Conservation (phyloP, 2,797 vertebrate genomes). For the Cyclopterus lumpus region DNA sequence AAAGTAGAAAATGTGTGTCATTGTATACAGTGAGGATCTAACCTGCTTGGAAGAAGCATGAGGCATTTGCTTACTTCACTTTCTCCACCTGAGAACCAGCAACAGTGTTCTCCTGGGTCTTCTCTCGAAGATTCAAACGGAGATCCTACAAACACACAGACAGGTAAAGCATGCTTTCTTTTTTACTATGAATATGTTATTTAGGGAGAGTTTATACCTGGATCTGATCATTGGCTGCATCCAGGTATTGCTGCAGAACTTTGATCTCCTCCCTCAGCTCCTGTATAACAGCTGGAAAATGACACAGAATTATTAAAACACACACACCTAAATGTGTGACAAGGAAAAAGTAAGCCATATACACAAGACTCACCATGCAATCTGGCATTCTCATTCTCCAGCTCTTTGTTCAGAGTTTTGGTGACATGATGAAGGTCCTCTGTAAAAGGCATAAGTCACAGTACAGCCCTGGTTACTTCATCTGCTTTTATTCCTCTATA, state of each 20-base stretch:
- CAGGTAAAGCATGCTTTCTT: background rate
- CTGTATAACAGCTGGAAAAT: slow-evolving; percentile 76
- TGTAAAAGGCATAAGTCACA: slow-evolving; percentile 43
- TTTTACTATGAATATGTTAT: background rate
- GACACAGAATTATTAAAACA: background rate
- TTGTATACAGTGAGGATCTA: background rate
- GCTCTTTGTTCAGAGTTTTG: slow-evolving; percentile 76
- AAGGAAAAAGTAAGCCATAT: background rate
- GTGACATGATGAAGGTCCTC: slow-evolving; percentile 81
- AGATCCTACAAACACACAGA: slow-evolving; percentile 75
- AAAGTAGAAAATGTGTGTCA: slow-evolving; percentile 26
- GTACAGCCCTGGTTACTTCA: background rate
- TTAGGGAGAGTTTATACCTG: slow-evolving; percentile 74
- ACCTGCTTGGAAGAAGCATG: background rate
- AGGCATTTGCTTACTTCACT: slow-evolving; percentile 65
- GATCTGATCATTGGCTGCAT: slow-evolving; percentile 84
- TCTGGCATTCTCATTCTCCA: slow-evolving; percentile 78
- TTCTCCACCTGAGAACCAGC: slow-evolving; percentile 64
- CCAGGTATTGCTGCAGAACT: slow-evolving; percentile 82
- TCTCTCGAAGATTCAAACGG: slow-evolving; percentile 70
- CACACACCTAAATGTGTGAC: background rate
- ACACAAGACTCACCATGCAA: slow-evolving; percentile 77
- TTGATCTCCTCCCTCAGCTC: slow-evolving; percentile 79
- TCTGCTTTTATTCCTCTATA: background rate
- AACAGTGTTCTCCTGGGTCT: slow-evolving; percentile 43